Evolutionary conservation across 2,888 invertebrate species (phyloP).

Genomic region (Dicyrtoma fusca): DNA sequence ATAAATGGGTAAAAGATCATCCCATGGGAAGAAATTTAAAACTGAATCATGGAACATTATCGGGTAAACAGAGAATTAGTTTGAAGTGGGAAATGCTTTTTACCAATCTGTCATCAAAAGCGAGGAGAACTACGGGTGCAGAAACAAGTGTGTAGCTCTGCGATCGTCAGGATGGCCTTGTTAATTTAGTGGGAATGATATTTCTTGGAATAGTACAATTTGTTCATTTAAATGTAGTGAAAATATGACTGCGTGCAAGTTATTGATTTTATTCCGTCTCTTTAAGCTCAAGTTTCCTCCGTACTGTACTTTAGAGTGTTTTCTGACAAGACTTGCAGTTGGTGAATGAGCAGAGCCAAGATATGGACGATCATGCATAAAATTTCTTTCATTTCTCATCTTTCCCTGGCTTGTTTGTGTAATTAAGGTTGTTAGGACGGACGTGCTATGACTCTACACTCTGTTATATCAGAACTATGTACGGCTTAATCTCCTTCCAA

Average conservation of each 20-base stretch:
- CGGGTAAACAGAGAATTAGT: constrained; percentile 37
- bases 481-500: too few species aligned
- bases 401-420: background rate
- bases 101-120: background rate
- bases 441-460: background rate
- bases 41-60: constrained; percentile 31
- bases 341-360: background rate
- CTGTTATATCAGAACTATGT: too few species aligned
- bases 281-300: constrained; percentile 24
- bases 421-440: background rate
- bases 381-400: background rate
- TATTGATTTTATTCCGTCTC: constrained; percentile 29
- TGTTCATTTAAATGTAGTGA: too few species aligned
- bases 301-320: constrained; percentile 2
- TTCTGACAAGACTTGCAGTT: background rate
- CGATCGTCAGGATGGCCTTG: too few species aligned
- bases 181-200: too few species aligned
- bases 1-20: constrained; percentile 30
- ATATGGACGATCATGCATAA: background rate
- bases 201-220: too few species aligned
- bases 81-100: constrained; percentile 31
- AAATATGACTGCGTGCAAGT: constrained; percentile 1
- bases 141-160: background rate
- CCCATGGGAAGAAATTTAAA: constrained; percentile 41
- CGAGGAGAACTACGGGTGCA: background rate